Conservation (phyloP, 1,140 invertebrate species). For the Drosophila tristis region DNA sequence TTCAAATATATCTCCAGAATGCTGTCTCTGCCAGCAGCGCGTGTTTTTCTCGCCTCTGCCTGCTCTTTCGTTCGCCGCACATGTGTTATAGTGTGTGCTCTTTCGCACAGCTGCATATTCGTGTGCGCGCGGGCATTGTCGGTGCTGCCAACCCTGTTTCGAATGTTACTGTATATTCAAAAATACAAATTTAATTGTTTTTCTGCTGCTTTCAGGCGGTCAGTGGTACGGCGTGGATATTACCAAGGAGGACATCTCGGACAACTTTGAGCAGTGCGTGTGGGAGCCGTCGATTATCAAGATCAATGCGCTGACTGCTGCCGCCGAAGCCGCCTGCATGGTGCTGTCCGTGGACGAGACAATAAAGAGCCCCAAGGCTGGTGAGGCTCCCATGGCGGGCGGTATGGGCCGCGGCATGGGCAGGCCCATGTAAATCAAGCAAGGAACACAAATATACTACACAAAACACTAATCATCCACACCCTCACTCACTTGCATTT, state of each 20-base stretch:
- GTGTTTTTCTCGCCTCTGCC: slow-evolving; percentile 54
- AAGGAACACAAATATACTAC: slow-evolving; percentile 29
- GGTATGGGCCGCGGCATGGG: slow-evolving; percentile 89
- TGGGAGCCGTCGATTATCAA: slow-evolving; percentile 99
- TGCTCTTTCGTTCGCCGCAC: slow-evolving; percentile 56
- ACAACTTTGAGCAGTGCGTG: slow-evolving; percentile 97
- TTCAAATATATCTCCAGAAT: slow-evolving; percentile 11
- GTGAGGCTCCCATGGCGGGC: slow-evolving; percentile 85
- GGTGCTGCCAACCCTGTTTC: slow-evolving; percentile 43
- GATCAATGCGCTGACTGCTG: slow-evolving; percentile 97
- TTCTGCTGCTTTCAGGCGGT: slow-evolving; percentile 83
- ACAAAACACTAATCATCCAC: slow-evolving; percentile 44
- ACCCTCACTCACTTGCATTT: slow-evolving; percentile 57
- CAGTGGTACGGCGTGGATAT: slow-evolving; percentile 99
- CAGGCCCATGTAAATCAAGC: slow-evolving; percentile 86
- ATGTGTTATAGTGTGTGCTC: slow-evolving; percentile 61
- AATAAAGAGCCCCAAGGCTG: slow-evolving; percentile 95
- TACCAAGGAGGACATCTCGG: slow-evolving; percentile 95
- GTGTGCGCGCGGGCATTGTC: slow-evolving; percentile 47
- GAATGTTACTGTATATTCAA: slow-evolving; percentile 17
- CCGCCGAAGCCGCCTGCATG: slow-evolving; percentile 97
- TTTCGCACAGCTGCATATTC: slow-evolving; percentile 46
- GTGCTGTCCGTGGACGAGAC: slow-evolving; percentile 99
- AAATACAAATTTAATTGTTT: slow-evolving; percentile 26
- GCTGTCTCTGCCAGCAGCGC: slow-evolving; percentile 40